Conservation (phyloP, 1,140 invertebrate species). For the Capitella teleta region DNA sequence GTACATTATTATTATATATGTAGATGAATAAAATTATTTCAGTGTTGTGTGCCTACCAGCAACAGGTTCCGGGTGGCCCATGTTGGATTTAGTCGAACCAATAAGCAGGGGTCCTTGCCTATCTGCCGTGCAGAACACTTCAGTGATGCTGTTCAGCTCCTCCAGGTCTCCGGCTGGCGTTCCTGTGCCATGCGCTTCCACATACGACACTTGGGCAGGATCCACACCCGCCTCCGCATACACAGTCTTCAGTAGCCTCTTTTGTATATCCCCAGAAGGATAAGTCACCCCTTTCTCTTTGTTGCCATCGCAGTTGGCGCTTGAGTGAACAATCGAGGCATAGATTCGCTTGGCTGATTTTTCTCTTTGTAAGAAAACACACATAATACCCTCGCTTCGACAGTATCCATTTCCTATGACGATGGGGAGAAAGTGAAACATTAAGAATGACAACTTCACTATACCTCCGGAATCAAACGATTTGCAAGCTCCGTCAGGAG, state of each 20-base stretch:
- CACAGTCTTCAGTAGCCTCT: slow-evolving; percentile 68
- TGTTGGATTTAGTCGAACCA: slow-evolving; percentile 94
- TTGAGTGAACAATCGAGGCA: slow-evolving; percentile 70
- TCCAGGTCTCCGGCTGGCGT: slow-evolving; percentile 85
- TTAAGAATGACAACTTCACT: slow-evolving; percentile 8
- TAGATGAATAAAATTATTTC: too few species aligned
- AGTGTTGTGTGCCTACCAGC: slow-evolving; percentile 74
- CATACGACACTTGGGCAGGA: slow-evolving; percentile 68
- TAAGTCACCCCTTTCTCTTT: slow-evolving; percentile 77
- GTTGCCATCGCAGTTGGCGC: slow-evolving; percentile 79
- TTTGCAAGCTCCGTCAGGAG: slow-evolving; percentile 77
- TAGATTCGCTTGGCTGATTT: slow-evolving; percentile 67
- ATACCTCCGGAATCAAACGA: slow-evolving; percentile 78
- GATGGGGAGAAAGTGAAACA: too few species aligned
- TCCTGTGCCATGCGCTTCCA: slow-evolving; percentile 94
- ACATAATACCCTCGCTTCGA: slow-evolving; percentile 73
- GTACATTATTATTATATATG: too few species aligned
- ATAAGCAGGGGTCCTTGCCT: slow-evolving; percentile 62
- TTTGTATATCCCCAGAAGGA: slow-evolving; percentile 76
- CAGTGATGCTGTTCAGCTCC: slow-evolving; percentile 84
- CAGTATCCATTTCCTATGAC: slow-evolving; percentile 71
- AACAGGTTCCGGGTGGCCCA: slow-evolving; percentile 92
- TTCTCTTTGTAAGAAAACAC: slow-evolving; percentile 68
- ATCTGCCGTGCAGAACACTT: slow-evolving; percentile 75
- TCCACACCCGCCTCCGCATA: slow-evolving; percentile 74